Percentiles rank a stretch among this genome's conserved stretches.
Conservation (phyloP, 2,113 vertebrate species). For the Nycticebus coucang region DNA sequence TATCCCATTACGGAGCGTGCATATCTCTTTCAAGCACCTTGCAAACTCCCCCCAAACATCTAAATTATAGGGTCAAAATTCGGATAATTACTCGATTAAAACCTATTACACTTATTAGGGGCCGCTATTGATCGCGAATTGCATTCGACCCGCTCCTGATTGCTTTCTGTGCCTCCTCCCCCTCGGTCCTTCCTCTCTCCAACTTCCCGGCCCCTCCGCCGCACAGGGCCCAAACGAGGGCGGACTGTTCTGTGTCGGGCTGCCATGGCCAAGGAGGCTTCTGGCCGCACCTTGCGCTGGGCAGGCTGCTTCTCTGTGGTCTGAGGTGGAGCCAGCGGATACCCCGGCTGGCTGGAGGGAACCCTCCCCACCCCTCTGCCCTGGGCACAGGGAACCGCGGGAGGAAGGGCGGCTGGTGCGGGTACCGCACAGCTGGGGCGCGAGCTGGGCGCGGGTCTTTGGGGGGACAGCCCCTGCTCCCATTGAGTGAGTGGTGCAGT, state of each 20-base stretch:
- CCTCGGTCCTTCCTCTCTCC: slow-evolving; percentile 66
- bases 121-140: slow-evolving; percentile 89
- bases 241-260: background rate
- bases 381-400: background rate
- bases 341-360: background rate
- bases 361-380: background rate
- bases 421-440: background rate
- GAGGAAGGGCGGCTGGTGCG: rapidly evolving
- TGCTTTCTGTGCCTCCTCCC: slow-evolving; percentile 83
- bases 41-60: slow-evolving; percentile 92
- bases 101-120: slow-evolving; percentile 96
- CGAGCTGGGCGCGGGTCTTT: background rate
- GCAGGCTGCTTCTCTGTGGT: background rate
- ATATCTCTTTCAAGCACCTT: slow-evolving; percentile 96
- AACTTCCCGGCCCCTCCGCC: slow-evolving; percentile 74
- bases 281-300: rapidly evolving
- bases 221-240: background rate
- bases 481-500: too few relatives aligned
- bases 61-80: slow-evolving; percentile 96
- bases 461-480: background rate
- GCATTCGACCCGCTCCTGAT: slow-evolving; percentile 89
- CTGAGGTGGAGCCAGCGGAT: background rate
- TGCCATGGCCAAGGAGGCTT: background rate
- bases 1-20: slow-evolving; percentile 95
- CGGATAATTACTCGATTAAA: slow-evolving; percentile 97